phyloP scores from a whole-genome alignment of 2,113 vertebrate genomes.

The Todiramphus chloris region DNA sequence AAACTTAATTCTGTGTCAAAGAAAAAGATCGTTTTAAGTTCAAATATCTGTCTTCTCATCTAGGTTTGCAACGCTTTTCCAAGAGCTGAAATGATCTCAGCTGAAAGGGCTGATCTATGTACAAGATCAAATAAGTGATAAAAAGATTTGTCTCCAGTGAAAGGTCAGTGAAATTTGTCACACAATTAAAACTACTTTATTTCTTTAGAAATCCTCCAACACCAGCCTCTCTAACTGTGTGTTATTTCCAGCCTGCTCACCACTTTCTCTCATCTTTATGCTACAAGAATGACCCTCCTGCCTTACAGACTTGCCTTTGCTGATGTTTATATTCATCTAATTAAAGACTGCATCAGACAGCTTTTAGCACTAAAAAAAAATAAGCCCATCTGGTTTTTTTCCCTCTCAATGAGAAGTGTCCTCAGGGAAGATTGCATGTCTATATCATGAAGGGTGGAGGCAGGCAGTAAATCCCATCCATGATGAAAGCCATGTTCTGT shows the following conservation, averaged over 20 bases:
- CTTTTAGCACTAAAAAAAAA: background rate
- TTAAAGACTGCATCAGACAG: background rate
- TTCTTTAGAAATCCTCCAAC: constrained; percentile 1
- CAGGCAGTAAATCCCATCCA: background rate
- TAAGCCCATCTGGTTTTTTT: background rate
- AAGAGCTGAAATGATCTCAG: background rate
- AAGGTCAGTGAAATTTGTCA: constrained; percentile 26
- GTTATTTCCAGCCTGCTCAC: constrained; percentile 17
- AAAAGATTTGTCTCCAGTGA: background rate
- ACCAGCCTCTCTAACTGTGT: background rate
- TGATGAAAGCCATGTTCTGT: background rate
- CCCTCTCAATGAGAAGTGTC: background rate
- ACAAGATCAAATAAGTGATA: constrained; percentile 20
- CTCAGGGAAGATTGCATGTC: background rate
- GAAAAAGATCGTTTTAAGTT: constrained; percentile 6
- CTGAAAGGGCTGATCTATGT: background rate
- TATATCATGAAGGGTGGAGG: background rate
- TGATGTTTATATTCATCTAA: constrained; percentile 24
- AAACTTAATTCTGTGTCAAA: background rate
- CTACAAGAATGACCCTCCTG: background rate
- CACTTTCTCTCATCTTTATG: background rate
- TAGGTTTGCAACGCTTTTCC: background rate
- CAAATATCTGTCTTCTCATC: background rate
- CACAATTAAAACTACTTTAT: background rate
- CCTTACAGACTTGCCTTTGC: constrained; percentile 3